A percentile compares a stretch with the other conserved stretches of the same genome.
phyloP scores from a whole-genome alignment of 2,888 invertebrate genomes.

The Cinara cedri region DNA sequence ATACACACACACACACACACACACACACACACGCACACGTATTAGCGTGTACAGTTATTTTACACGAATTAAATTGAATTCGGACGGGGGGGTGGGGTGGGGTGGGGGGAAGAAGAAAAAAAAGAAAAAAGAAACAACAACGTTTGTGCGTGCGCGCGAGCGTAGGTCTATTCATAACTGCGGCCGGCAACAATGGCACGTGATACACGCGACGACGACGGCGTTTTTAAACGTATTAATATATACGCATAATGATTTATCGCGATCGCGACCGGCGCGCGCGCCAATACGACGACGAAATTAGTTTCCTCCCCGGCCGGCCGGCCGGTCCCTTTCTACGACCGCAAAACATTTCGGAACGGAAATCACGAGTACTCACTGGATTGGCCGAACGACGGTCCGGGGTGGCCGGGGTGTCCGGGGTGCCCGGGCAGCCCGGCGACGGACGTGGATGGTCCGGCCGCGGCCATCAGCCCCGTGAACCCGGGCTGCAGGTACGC shows the following conservation, averaged over 20 bases:
- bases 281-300: no score
- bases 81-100: no score
- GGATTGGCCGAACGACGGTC: conserved; percentile 42
- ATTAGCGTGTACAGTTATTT: conserved; percentile 13
- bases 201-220: not conserved
- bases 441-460: conserved; percentile 59
- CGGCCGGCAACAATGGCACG: conserved; percentile 35
- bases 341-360: no score
- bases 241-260: no score
- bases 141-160: not conserved
- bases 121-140: conserved; percentile 11
- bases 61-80: conserved; percentile 48
- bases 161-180: conserved; percentile 44
- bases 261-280: no score
- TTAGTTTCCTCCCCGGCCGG: no score
- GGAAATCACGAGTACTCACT: conserved; percentile 29
- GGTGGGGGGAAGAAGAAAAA: no score
- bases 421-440: conserved; percentile 53
- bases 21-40: no score
- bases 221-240: no score
- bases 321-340: no score
- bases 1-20: no score
- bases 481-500: conserved; percentile 48
- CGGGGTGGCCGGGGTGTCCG: conserved; percentile 50
- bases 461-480: conserved; percentile 39